phyloP scores from a whole-genome alignment of 2,888 invertebrate species.

The Selenia dentaria region DNA sequence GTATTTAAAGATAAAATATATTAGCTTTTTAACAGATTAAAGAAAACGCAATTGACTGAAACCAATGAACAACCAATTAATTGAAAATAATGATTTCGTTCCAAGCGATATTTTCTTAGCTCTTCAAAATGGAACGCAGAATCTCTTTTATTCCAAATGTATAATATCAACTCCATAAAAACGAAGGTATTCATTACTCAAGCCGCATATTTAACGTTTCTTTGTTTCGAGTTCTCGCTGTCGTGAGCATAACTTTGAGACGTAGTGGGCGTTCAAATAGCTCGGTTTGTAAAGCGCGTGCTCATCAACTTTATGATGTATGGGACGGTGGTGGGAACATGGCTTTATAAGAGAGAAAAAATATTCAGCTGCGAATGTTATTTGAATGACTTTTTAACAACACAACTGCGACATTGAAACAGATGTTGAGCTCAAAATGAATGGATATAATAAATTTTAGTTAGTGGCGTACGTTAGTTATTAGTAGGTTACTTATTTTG shows the following conservation, averaged over 20 bases:
- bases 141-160: not conserved
- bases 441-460: too few species aligned
- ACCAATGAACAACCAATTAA: too few species aligned
- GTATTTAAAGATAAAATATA: too few species aligned
- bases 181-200: conserved; percentile 47
- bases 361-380: not conserved
- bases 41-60: too few species aligned
- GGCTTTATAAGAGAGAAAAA: not conserved
- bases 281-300: conserved; percentile 26
- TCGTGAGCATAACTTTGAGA: conserved; percentile 27
- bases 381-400: not conserved
- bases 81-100: too few species aligned
- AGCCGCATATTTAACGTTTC: conserved; percentile 55
- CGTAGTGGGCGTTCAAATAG: conserved; percentile 21
- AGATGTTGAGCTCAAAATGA: too few species aligned
- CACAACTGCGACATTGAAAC: too few species aligned
- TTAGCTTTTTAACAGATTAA: too few species aligned
- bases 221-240: conserved; percentile 41
- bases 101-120: too few species aligned
- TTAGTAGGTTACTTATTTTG: too few species aligned
- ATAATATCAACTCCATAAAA: not conserved
- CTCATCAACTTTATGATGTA: conserved; percentile 34
- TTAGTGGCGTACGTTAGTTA: too few species aligned
- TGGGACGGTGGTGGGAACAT: conserved; percentile 5
- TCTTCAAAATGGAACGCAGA: not conserved